Base-by-base conservation (phyloP, 2,797 vertebrate genomes). In the Steatocranus sp. region DNA sequence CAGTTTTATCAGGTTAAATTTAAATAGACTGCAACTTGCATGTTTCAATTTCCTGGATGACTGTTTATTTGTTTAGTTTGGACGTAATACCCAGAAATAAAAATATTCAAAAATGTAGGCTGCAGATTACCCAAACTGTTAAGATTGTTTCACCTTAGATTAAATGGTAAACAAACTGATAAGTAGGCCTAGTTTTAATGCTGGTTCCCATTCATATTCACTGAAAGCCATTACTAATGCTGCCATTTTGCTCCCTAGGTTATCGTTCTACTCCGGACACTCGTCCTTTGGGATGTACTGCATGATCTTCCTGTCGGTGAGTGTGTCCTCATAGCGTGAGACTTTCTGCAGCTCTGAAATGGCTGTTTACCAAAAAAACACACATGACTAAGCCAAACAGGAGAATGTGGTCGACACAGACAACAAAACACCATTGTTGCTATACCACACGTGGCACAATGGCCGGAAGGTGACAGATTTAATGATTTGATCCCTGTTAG, bases 211-310 rank as follows among this genome's bases (percentile, higher is more conserved):
- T 12, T 46, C 23, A 46, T 48, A 18, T 18, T 73, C 3, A 48
- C 43, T 14, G 43, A 32, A 48, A 73, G 49, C 7, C 25, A 48
- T 30, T n/a, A 32, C 18, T 49, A 27, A 46, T 49, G 30, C 17
- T 36, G 11, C 9, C 14, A 14, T 70, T 82, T 80, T n/a, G 58
- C 84, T 48, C 74, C 87, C 61, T 90, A 99, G 99, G 93, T 90
- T 99, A 61, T 99, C 99, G 0, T 99, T 99, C 94, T 99, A 99
- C 93, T 99, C 99, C 0, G 99, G 99, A 77, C 99, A 99, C 95
- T 99, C 99, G 3, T 98, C 99, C 0, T 99, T 99, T 80, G 98
- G 98, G 87, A 99, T 99, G 98, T 99, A 99, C 96, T 98, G 97
- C 95, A 98, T 99, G 98, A 95, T 99, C 87, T 99, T 99, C 84